Evolutionary conservation across 2,888 invertebrate genomes (phyloP).

Genomic region (Andrena trimmerana): DNA sequence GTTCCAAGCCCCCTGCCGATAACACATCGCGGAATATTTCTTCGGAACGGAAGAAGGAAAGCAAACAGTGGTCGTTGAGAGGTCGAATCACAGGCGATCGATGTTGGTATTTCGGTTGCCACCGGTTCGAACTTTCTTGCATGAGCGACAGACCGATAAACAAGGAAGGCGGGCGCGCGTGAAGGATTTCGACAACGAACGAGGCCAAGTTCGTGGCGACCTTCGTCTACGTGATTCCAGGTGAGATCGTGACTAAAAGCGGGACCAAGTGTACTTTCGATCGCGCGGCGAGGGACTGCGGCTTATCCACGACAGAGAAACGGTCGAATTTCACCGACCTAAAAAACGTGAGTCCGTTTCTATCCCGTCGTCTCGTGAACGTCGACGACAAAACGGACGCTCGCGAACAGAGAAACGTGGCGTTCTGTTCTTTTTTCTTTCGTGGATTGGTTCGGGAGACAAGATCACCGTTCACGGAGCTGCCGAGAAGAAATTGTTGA

Average conservation of each 20-base stretch:
- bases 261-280: conserved; percentile 76
- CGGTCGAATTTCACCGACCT: conserved; percentile 82
- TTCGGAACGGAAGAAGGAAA: background rate
- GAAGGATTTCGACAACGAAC: conserved; percentile 36
- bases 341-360: conserved; percentile 70
- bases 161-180: background rate
- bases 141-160: conserved; percentile 39
- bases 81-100: conserved; percentile 13
- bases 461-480: background rate
- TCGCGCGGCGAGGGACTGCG: conserved; percentile 44
- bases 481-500: conserved; percentile 18
- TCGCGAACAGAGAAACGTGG: background rate
- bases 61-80: background rate
- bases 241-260: conserved; percentile 68
- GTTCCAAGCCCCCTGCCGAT: too few species aligned
- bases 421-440: background rate
- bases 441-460: background rate
- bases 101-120: background rate
- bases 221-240: conserved; percentile 46
- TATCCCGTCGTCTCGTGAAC: conserved; percentile 45
- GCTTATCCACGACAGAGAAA: conserved; percentile 65
- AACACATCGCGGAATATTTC: too few species aligned
- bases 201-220: conserved; percentile 63
- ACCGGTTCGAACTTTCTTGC: conserved; percentile 1
- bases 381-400: conserved; percentile 21